Conservation (phyloP, 2,113 vertebrate species). For the Okapia johnstoni region DNA sequence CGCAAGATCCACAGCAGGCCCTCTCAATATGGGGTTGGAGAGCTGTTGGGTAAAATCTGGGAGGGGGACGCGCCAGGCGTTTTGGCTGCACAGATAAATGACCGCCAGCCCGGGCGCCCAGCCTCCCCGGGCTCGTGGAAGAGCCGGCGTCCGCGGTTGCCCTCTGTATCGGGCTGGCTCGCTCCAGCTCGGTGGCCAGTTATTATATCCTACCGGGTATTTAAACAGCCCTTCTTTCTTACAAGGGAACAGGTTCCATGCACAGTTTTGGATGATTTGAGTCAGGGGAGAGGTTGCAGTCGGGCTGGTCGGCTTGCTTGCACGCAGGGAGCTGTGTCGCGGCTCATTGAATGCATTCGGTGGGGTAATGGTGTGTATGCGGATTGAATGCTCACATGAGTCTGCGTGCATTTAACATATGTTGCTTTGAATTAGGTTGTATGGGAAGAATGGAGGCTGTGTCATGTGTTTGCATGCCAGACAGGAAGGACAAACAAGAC, state of each 20-base stretch:
- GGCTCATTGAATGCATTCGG: constrained; percentile 38
- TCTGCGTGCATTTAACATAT: background rate
- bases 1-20: constrained; percentile 74
- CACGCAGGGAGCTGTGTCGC: constrained; percentile 34
- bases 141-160: constrained; percentile 58
- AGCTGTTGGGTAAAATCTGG: constrained; percentile 59
- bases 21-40: constrained; percentile 82
- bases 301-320: constrained; percentile 26
- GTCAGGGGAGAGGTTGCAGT: background rate
- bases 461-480: constrained; percentile 65
- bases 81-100: constrained; percentile 42
- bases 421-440: constrained; percentile 49
- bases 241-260: constrained; percentile 54
- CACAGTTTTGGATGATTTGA: background rate
- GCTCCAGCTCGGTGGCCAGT: constrained; percentile 10
- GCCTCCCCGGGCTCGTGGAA: constrained; percentile 41
- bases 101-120: constrained; percentile 19
- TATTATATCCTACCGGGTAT: background rate
- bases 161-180: background rate
- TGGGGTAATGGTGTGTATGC: constrained; percentile 38
- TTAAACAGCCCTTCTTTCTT: background rate
- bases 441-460: constrained; percentile 72
- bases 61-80: background rate
- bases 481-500: constrained; percentile 64
- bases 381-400: constrained; percentile 14